phyloP scores from a whole-genome alignment of 2,113 vertebrate species.

The Notechis scutatus region DNA sequence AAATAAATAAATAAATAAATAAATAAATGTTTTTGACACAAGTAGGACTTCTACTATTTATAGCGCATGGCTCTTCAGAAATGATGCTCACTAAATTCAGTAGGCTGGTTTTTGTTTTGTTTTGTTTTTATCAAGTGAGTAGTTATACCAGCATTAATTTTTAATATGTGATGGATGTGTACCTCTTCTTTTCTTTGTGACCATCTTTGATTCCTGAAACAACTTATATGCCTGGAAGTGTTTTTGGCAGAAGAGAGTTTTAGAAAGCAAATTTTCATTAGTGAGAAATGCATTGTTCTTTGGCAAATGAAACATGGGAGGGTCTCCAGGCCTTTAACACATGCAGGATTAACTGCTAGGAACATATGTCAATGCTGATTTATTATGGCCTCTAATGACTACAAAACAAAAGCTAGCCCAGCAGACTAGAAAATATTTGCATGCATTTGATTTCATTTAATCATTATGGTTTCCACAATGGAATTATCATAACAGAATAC shows the following conservation, averaged over 20 bases:
- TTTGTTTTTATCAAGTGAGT: neutral
- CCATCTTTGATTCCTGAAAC: slow-evolving; percentile 29
- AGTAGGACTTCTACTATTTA: neutral
- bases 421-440: neutral
- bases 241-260: neutral
- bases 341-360: neutral
- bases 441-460: neutral
- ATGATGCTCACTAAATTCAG: neutral
- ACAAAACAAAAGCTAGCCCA: neutral
- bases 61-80: neutral
- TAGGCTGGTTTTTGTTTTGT: neutral
- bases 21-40: slow-evolving; percentile 48
- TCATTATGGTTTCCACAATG: neutral
- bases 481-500: neutral
- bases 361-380: neutral
- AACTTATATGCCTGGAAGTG: slow-evolving; percentile 40
- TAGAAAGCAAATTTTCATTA: neutral
- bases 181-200: slow-evolving; percentile 1
- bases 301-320: neutral
- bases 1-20: no score
- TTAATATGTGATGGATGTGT: slow-evolving; percentile 11
- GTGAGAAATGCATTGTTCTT: neutral
- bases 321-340: neutral
- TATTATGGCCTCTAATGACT: neutral
- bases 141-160: neutral